Evolutionary conservation across 2,113 vertebrate species (phyloP).

Genomic region (Saguinus imperator): DNA sequence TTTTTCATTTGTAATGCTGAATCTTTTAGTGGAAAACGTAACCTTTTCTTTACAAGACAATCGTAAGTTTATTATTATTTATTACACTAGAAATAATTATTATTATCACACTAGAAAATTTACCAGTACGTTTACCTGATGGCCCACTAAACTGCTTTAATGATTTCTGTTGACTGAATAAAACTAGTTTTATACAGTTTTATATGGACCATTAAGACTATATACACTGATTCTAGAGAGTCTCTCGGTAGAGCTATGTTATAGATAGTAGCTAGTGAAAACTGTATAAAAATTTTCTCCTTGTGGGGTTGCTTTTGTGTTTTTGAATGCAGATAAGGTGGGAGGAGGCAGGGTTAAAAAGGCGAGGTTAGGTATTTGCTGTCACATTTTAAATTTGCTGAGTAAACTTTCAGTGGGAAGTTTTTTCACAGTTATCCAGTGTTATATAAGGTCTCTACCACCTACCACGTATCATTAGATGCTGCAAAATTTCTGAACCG

Average conservation of each 20-base stretch:
- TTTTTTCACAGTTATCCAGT: not conserved
- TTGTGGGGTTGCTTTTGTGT: not conserved
- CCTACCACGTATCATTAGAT: not conserved
- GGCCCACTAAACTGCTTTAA: not conserved
- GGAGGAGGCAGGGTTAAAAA: not conserved
- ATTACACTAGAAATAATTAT: not conserved
- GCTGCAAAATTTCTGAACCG: not conserved
- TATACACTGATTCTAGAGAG: not conserved
- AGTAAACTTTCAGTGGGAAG: not conserved
- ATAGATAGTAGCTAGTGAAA: not conserved
- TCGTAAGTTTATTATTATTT: not conserved
- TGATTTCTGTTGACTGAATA: not conserved
- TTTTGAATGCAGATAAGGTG: not conserved
- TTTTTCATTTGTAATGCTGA: not conserved
- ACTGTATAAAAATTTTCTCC: not conserved
- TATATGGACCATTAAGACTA: not conserved
- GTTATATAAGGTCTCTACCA: not conserved
- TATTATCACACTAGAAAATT: not conserved
- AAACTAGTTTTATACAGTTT: not conserved
- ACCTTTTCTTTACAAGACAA: not conserved
- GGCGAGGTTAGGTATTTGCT: not conserved
- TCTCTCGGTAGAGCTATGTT: not conserved
- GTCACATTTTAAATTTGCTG: not conserved
- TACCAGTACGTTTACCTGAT: not conserved
- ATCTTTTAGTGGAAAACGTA: not conserved